Base-by-base conservation (phyloP, 2,113 vertebrate genomes). In the Perognathus longimembris region DNA sequence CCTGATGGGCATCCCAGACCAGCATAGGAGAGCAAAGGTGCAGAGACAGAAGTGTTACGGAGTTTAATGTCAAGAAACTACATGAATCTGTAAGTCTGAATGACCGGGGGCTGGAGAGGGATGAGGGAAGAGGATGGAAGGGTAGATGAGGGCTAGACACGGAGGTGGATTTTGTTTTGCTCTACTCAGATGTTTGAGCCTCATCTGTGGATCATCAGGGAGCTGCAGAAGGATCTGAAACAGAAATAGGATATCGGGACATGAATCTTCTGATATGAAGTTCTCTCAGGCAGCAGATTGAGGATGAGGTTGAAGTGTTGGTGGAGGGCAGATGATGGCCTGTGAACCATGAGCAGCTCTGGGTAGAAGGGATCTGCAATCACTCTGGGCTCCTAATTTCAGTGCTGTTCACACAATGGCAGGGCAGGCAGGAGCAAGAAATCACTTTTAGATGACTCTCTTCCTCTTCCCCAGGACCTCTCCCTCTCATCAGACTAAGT, bases 311-410 rank as follows among this genome's bases (percentile, higher is more conserved):
- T 83, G 38, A n/a, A 40, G 32, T 34, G 1, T 17, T 38, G 78
- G n/a, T 82, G 30, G 50, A 85, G 57, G 66, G 32, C 8, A 76
- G 59, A n/a, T 21, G 7, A 28, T 34, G 24, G 6, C 8, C 14
- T 21, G 30, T 79, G 74, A 67, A 34, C 30, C 21, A 50, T n/a
- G 30, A 79, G 36, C 26, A 24, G 67, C 40, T 70, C 0, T 2
- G 82, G 20, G 38, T 24, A 0, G 63, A 11, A 5, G 2, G 7
- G 24, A 34, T 24, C 82, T 17, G 17, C 0, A 0, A 74, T 50
- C 0, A 0, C 26, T 30, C n/a, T 36, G 18, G 34, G 4, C 34
- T 77, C 40, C 38, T 40, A 17, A 64, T 9, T 0, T 0, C 0
- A 0, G 45, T 2, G 20, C 80, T 34, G 5, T 2, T 34, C 17